Evolutionary conservation across 1,140 invertebrate species (phyloP).

Genomic region (Gryllus bimaculatus): DNA sequence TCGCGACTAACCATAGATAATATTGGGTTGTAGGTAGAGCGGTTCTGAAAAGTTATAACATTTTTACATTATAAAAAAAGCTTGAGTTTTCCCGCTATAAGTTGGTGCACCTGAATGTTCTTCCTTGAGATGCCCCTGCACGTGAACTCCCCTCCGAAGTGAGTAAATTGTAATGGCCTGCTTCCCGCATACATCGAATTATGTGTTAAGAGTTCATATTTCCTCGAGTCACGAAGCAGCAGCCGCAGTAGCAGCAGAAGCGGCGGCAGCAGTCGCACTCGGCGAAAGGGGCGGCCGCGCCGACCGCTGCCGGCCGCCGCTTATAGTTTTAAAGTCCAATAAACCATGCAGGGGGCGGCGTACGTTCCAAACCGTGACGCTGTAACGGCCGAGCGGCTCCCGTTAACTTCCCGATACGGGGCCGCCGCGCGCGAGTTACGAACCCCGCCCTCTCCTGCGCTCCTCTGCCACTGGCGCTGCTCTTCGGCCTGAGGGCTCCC

Average conservation of each 20-base stretch:
- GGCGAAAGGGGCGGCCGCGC: too few relatives aligned
- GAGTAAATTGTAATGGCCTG: too few relatives aligned
- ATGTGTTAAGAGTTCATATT: not conserved
- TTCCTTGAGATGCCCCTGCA: too few relatives aligned
- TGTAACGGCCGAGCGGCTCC: too few relatives aligned
- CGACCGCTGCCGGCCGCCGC: not conserved
- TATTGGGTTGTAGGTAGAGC: too few relatives aligned
- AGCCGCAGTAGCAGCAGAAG: too few relatives aligned
- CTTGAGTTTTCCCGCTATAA: too few relatives aligned
- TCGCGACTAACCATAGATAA: too few relatives aligned
- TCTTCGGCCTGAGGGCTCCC: not conserved
- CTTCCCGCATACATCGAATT: not conserved
- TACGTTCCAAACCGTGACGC: not conserved
- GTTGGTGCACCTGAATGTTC: too few relatives aligned
- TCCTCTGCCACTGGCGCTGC: not conserved
- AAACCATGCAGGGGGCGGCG: not conserved
- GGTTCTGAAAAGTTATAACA: too few relatives aligned
- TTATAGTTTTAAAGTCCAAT: conserved; percentile 1
- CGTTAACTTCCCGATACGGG: not conserved
- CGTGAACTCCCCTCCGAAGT: too few relatives aligned
- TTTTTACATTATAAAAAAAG: too few relatives aligned
- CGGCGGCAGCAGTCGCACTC: not conserved
- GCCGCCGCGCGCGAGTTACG: not conserved
- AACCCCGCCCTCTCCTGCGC: not conserved
- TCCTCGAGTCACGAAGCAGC: not conserved